Percentiles rank a stretch among this genome's conserved stretches.
phyloP scores from a whole-genome alignment of 2,797 vertebrate genomes.

The Notolabrus celidotus region DNA sequence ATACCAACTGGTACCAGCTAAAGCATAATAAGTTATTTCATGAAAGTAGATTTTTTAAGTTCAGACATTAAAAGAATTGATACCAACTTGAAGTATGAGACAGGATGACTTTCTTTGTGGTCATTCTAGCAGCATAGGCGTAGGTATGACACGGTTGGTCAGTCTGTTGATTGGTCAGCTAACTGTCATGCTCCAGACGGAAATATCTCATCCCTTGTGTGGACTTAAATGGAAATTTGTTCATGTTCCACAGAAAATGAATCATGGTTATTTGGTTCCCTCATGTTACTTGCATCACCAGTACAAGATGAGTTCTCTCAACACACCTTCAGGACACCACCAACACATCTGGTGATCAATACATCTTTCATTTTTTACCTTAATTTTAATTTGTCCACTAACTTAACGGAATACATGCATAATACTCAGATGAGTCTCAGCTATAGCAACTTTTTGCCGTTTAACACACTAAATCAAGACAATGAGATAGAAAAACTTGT shows the following conservation, averaged over 20 bases:
- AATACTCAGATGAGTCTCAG: not conserved
- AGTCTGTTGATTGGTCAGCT: not conserved
- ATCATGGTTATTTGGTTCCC: not conserved
- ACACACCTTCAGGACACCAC: not conserved
- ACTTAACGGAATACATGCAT: constrained; percentile 2
- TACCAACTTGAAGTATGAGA: no score
- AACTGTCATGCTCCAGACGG: not conserved
- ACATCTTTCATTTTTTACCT: no score
- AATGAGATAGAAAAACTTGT: not conserved
- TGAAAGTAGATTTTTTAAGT: no score
- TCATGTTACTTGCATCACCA: not conserved
- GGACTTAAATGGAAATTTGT: not conserved
- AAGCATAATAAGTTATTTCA: no score
- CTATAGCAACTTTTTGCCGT: no score
- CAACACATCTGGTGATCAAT: not conserved
- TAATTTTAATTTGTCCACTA: not conserved
- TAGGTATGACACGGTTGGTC: not conserved
- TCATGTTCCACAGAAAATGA: not conserved
- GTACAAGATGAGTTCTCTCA: no score
- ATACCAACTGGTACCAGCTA: no score
- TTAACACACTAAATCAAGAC: not conserved
- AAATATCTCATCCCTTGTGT: not conserved
- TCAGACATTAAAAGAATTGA: no score
- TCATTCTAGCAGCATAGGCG: not conserved
- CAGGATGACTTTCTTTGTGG: not conserved